Conservation (phyloP, 2,113 vertebrate genomes). For the Clinocottus analis region DNA sequence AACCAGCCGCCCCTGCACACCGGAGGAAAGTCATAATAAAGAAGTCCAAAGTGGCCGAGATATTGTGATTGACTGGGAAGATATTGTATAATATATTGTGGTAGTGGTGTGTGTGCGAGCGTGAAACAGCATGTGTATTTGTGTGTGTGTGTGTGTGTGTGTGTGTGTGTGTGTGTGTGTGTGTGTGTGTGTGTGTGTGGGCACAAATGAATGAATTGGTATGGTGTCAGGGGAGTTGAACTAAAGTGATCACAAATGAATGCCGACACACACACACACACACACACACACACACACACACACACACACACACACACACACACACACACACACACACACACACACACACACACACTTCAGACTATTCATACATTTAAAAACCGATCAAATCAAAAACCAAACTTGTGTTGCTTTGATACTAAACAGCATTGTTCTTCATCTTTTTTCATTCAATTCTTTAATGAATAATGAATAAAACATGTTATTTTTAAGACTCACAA, state of each 20-base stretch:
- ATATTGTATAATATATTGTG: slow-evolving; percentile 20
- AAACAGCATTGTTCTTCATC: background rate
- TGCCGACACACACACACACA: slow-evolving; percentile 3
- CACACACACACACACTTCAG: background rate
- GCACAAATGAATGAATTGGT: slow-evolving; percentile 45
- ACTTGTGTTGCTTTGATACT: background rate
- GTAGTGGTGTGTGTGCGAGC: background rate
- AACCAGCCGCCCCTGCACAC: slow-evolving; percentile 41
- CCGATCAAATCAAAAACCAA: background rate
- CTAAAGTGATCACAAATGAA: slow-evolving; percentile 30
- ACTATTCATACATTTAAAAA: background rate
- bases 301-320: too few species aligned
- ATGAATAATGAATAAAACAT: slow-evolving; percentile 4
- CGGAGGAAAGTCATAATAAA: slow-evolving; percentile 48
- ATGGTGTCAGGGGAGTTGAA: slow-evolving; percentile 42
- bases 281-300: too few species aligned
- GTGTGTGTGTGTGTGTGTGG: background rate
- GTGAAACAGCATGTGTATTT: too few species aligned
- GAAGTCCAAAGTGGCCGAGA: slow-evolving; percentile 44
- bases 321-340: background rate
- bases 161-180: background rate
- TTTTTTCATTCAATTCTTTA: background rate
- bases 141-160: background rate
- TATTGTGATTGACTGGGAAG: background rate
- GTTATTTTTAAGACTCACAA: background rate